Evolutionary conservation across 2,888 invertebrate genomes (phyloP), one percentile per base, ranked within the genome.

Genomic region (Gymnosoma rotundatum): DNA sequence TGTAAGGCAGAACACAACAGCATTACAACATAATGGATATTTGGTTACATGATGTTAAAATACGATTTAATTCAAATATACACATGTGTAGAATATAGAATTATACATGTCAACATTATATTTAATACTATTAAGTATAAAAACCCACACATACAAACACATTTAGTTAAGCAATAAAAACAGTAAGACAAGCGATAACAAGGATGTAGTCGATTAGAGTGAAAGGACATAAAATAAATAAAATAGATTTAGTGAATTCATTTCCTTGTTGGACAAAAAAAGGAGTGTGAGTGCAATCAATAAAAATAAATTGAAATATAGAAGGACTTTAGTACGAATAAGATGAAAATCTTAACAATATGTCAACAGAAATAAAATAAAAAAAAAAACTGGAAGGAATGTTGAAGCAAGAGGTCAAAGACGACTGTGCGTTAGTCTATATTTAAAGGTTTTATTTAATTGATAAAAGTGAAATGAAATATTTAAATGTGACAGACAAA

Each of bases 291-390:
- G 36, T 48, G 58, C 78, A 80, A 84, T 78, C 83, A 78, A 84
- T 84, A 80, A 84, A 78, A 79, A 75, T 83, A 75, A 70, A 79
- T 70, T 75, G 56, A 81, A 63, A 79, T 72, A 21, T 63, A 64
- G n/a, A 69, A 66, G 45, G 48, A 70, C 38, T 66, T 16, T 61
- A 45, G 73, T 32, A 54, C 20, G 21, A 74, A 50, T 42, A 70
- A 70, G 58, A 70, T 69, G 38, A 64, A 63, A 63, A 83, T 80
- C 83, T 80, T 83, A 80, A 83, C 83, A 83, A 83, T 83, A 80
- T 80, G 83, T 83, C 83, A 80, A 80, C 76, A 83, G 32, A 52
- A 80, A 66, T 10, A 20, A 78, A 72, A 76, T 45, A 58, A 32
- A 64, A 50, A 32, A 64, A 50, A 45, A 63, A 45, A 75, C 32